Percentiles rank a stretch among this genome's conserved stretches.
Evolutionary conservation across 2,888 invertebrate species (phyloP).

Genomic region (Anoplius nigerrimus): DNA sequence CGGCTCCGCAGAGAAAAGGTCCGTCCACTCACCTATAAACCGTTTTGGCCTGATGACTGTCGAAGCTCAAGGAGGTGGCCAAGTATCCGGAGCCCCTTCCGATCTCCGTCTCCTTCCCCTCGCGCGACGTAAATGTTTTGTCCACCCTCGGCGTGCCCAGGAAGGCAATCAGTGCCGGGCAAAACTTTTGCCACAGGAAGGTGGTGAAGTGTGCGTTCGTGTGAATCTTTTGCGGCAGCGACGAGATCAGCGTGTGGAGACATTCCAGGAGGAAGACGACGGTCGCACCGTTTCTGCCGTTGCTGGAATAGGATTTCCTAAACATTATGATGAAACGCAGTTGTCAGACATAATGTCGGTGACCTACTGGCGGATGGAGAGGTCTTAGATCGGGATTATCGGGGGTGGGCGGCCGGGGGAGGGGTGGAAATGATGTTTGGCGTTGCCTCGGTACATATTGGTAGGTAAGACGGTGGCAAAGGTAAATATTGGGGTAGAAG

Average conservation of each 20-base stretch:
- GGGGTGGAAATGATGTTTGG: too few species aligned
- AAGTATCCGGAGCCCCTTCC: constrained; percentile 84
- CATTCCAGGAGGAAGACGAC: constrained; percentile 91
- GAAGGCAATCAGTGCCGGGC: constrained; percentile 91
- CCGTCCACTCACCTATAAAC: constrained; percentile 83
- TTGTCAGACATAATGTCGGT: too few species aligned
- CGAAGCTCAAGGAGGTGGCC: constrained; percentile 85
- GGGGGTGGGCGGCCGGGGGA: too few species aligned
- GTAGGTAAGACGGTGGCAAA: too few species aligned
- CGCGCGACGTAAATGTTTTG: constrained; percentile 85
- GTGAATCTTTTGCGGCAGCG: constrained; percentile 88
- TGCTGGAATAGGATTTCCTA: constrained; percentile 75
- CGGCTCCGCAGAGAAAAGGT: too few species aligned
- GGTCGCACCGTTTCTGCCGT: constrained; percentile 78
- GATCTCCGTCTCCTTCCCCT: constrained; percentile 74
- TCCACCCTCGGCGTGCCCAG: constrained; percentile 92
- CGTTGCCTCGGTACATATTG: too few species aligned
- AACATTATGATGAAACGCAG: constrained; percentile 6
- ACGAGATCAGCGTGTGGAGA: constrained; percentile 88
- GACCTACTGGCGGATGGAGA: too few species aligned
- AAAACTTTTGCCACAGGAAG: constrained; percentile 94
- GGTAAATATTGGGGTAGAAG: too few species aligned
- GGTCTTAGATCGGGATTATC: too few species aligned
- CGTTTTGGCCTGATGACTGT: constrained; percentile 90
- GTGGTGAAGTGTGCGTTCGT: constrained; percentile 91